These are phyloP conservation scores for Apantesis nais DNA, from an alignment of 2,888 invertebrate genomes.

Conservation along the genomic window DNA sequence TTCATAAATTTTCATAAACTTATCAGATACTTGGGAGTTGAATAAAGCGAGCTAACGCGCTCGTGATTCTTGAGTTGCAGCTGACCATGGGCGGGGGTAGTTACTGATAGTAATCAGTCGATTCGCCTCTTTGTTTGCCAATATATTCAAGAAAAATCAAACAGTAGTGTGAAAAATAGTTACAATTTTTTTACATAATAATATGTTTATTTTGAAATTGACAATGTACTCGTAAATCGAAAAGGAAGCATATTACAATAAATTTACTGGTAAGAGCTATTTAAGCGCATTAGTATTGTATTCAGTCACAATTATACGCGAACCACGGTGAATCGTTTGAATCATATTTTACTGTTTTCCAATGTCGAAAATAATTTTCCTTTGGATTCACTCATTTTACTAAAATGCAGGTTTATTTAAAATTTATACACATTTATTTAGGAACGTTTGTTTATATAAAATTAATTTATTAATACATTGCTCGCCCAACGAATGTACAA, in stretches of 20 bases:
- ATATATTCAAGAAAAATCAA: too few relatives aligned
- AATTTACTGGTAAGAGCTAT: not conserved
- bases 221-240: not conserved
- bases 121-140: too few relatives aligned
- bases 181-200: too few relatives aligned
- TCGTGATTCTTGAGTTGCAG: too few relatives aligned
- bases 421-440: not conserved
- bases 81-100: too few relatives aligned
- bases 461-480: not conserved
- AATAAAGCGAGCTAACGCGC: too few relatives aligned
- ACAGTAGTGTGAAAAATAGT: too few relatives aligned
- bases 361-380: not conserved
- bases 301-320: not conserved
- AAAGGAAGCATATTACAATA: not conserved
- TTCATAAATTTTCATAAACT: too few relatives aligned
- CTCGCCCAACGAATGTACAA: not conserved
- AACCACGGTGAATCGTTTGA: not conserved
- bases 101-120: too few relatives aligned
- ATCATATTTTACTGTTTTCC: not conserved
- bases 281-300: not conserved
- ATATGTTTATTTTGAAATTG: slow-evolving; percentile 3
- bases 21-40: too few relatives aligned
- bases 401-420: not conserved
- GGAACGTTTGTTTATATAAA: not conserved
- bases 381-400: not conserved